Base-by-base conservation (phyloP, 2,888 invertebrate species). In the Calliphora vomitoria region DNA sequence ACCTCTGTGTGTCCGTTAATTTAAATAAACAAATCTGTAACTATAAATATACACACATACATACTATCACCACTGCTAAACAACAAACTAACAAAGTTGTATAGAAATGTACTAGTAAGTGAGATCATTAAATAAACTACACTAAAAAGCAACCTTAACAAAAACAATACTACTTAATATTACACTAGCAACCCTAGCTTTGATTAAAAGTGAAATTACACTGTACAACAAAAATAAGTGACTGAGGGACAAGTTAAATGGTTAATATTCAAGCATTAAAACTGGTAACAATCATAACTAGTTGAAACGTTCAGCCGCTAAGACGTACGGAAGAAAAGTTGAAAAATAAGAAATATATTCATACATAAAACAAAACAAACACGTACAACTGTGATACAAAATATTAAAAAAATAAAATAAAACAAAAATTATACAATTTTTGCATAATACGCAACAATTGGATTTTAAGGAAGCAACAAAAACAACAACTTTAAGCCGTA, bases 361-460 rank as follows among this genome's bases (percentile, higher is more conserved):
- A 44, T 10, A 41, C 3, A 44, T 11, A 66, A n/a, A 25, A 74
- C 20, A 41, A 72, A 66, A 64, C 47, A 82, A 83, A 74, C 58
- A 80, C 82, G 78, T 75, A 82, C 72, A 47, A 85, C 87, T 87
- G 87, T 87, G 87, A 87, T 87, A 87, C 62, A 82, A 83, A 60
- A 55, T 55, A 18, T 55, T 18, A 5, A 10, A 55, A 53, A 60
- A 47, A n/a, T n/a, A 69, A 76, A n/a, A 60, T 62, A 72, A 71
- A 47, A 69, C 15, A 69, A 64, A 86, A 66, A 64, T 50, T 74
- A 75, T 55, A 75, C 20, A 78, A 69, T 71, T 82, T 80, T 81
- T 87, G 87, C 85, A 86, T 83, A 86, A 80, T 80, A 86, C 55
- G 50, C 75, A 80, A 80, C 80, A 87, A 86, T 78, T 82, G 76